phyloP scores from a whole-genome alignment of 2,113 vertebrate species.

The Chrysochloris asiatica region DNA sequence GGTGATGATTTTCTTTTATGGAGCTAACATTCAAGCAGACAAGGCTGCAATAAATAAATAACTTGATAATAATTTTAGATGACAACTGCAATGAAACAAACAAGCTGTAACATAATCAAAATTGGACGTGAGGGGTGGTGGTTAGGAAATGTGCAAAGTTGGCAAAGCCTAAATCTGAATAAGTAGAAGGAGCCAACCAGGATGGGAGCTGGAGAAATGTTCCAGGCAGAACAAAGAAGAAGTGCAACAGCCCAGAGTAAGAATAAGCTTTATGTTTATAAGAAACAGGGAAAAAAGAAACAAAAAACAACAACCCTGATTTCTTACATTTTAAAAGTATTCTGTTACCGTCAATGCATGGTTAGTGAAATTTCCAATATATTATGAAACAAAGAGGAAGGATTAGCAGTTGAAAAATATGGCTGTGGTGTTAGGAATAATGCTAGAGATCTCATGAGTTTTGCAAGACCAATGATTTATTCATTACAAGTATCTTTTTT shows the following conservation, averaged over 20 bases:
- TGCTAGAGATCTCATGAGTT: no score
- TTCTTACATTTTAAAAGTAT: no score
- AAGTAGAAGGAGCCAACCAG: background rate
- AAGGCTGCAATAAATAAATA: background rate
- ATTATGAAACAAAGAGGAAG: no score
- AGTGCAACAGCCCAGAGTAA: background rate
- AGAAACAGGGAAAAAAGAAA: no score
- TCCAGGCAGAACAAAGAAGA: background rate
- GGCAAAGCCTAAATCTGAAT: background rate
- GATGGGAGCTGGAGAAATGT: background rate
- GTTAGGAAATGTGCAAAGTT: background rate
- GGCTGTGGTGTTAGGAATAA: no score
- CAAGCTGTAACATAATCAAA: background rate
- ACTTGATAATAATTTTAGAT: background rate
- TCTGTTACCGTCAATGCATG: no score
- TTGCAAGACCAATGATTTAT: no score
- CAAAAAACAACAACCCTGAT: no score
- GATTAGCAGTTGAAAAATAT: no score
- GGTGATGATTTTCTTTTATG: background rate
- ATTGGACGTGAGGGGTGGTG: background rate
- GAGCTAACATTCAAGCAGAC: background rate
- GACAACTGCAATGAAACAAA: background rate
- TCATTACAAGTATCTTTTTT: no score
- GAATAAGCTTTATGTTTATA: background rate
- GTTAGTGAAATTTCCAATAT: no score